Percentiles rank a stretch among this genome's conserved stretches.
These are phyloP conservation scores for Bradypodion pumilum DNA, from an alignment of 2,797 vertebrate genomes.

Conservation along the genomic window DNA sequence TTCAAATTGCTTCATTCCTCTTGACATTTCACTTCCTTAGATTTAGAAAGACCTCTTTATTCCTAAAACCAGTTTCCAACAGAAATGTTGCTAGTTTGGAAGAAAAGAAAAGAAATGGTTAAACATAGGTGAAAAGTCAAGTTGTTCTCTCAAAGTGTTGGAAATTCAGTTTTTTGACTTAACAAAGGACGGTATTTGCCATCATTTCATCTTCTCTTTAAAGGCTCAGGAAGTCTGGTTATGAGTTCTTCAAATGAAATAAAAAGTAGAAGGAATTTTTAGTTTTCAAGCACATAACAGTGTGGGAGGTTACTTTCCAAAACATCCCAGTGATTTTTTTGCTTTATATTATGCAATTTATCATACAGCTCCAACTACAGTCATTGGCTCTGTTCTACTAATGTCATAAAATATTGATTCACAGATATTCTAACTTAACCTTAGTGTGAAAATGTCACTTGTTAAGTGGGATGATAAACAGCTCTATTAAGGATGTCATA, in stretches of 20 bases:
- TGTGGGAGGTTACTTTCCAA: neutral
- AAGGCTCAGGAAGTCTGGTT: neutral
- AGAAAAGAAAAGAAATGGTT: neutral
- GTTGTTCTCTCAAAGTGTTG: neutral
- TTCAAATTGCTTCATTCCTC: constrained; percentile 13
- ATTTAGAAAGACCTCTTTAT: neutral
- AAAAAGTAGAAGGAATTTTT: neutral
- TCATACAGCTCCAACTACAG: neutral
- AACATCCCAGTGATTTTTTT: neutral
- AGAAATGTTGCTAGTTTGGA: neutral
- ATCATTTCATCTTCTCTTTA: neutral
- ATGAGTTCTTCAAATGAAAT: neutral
- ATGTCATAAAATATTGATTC: neutral
- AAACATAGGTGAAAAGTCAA: constrained; percentile 12
- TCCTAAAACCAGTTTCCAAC: constrained; percentile 2
- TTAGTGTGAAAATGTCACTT: neutral
- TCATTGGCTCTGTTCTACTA: neutral
- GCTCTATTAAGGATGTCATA: neutral
- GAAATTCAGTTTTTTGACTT: neutral
- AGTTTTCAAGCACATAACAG: neutral
- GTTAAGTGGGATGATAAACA: neutral
- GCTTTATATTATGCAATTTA: neutral
- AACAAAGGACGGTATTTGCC: neutral
- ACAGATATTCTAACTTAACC: neutral
- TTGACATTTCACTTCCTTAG: constrained; percentile 2